Evolutionary conservation across 2,888 invertebrate species (phyloP), one percentile per base, ranked within the genome.

Genomic region (Steromphala cineraria): DNA sequence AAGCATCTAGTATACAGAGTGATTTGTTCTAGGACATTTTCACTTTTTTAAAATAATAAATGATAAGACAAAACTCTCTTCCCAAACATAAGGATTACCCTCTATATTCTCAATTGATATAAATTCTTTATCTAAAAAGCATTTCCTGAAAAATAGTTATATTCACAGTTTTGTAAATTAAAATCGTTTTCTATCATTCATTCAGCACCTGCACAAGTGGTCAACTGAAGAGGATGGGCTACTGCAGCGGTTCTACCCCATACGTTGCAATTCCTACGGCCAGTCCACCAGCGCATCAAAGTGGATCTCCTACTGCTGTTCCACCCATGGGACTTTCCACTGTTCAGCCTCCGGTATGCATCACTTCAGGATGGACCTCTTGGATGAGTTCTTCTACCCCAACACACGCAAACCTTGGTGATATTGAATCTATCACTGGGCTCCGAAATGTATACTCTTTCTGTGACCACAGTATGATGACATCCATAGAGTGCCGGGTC

Each of bases 401-500:
- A 2, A 87, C 91, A 36, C 82, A 82, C n/a, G 84, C 84, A 80
- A 90, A 90, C 79, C 85, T 84, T 15, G 92, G 92, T 8, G 93
- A 93, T 78, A 85, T 89, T 36, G 93, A 93, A 81, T 88, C 88
- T 1, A 81, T 90, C 40, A 76, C 79, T 4, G 83, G 75, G 10
- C 87, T 91, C 15, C 77, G 90, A 36, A 81, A 75, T 36, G 82
- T 83, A 17, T 90, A 90, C 78, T 78, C 86, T 4, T 91, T 88
- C 88, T 90, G 91, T 78, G 85, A 86, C 53, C 82, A 83, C 56
- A 76, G 82, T 40, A 87, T 88, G 84, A 86, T 88, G 67, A 94
- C 94, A 3, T 95, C 95, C 84, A 96, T 98, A 81, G 95, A 96
- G 91, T 98, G 98, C 89, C 95, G 97, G 53, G 96, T 96, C 0